These are phyloP conservation scores for Lysandra bellargus DNA, from an alignment of 2,888 invertebrate genomes.

Conservation along the genomic window DNA sequence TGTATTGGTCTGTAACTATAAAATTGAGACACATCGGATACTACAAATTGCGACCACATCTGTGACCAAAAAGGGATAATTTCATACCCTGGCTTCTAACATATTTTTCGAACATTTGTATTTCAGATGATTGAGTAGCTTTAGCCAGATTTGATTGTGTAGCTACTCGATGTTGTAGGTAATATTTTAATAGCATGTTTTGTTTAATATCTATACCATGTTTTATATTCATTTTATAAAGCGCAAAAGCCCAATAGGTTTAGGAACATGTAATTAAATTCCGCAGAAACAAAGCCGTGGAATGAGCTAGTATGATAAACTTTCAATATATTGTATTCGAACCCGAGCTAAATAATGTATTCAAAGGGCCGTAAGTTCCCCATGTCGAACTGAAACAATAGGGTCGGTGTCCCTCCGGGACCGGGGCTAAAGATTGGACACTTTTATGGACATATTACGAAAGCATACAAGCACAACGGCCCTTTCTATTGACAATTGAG, in stretches of 20 bases:
- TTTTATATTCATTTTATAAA: no score
- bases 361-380: constrained; percentile 26
- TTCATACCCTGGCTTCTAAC: not conserved
- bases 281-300: not conserved
- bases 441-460: constrained; percentile 31
- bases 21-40: not conserved
- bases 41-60: not conserved
- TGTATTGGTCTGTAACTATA: not conserved
- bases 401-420: constrained; percentile 18
- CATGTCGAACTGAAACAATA: constrained; percentile 27
- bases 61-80: not conserved
- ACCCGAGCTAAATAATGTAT: constrained; percentile 30
- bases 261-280: not conserved
- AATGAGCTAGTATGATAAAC: constrained; percentile 8
- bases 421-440: constrained; percentile 29
- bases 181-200: no score
- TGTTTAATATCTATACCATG: no score
- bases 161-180: no score
- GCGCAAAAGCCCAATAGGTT: no score
- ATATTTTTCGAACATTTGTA: not conserved
- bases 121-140: not conserved
- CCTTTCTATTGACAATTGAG: constrained; percentile 1
- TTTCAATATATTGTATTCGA: constrained; percentile 28
- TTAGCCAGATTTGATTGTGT: no score
- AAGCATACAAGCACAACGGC: constrained; percentile 22